These are phyloP conservation scores for Rhineura floridana DNA, from an alignment of 2,113 vertebrate genomes.

Conservation along the genomic window DNA sequence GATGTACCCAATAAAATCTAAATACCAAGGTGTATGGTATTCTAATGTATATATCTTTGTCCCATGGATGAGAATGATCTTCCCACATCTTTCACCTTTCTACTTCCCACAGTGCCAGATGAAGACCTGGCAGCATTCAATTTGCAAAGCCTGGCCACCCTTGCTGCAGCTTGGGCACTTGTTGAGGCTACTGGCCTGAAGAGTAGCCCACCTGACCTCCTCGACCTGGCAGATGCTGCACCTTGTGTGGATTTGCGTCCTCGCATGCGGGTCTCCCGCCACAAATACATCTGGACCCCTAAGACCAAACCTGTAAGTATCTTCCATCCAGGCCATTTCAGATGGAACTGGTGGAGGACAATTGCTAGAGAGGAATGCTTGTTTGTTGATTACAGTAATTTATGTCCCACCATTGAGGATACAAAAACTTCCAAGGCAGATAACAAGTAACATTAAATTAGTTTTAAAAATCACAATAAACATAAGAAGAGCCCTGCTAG, in stretches of 20 bases:
- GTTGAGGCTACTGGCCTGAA: constrained; percentile 77
- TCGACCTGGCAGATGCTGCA: constrained; percentile 52
- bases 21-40: too few relatives aligned
- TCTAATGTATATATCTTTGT: neutral
- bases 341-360: accelerated
- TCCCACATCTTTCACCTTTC: neutral
- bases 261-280: constrained; percentile 83
- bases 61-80: neutral
- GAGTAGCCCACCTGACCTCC: constrained; percentile 65
- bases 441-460: too few relatives aligned
- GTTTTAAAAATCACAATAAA: too few relatives aligned
- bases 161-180: constrained; percentile 90
- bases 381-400: too few relatives aligned
- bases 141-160: constrained; percentile 89
- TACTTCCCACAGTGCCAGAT: constrained; percentile 69
- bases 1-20: too few relatives aligned
- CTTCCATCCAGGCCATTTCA: neutral
- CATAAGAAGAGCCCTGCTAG: too few relatives aligned
- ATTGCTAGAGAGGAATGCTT: neutral
- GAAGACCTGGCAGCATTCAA: constrained; percentile 88
- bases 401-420: too few relatives aligned
- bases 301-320: constrained; percentile 90
- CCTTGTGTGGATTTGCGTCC: constrained; percentile 71
- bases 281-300: constrained; percentile 93
- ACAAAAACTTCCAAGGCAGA: too few relatives aligned